Evolutionary conservation across 2,888 invertebrate genomes (phyloP).

Genomic region (Kryphioiulus occultus): DNA sequence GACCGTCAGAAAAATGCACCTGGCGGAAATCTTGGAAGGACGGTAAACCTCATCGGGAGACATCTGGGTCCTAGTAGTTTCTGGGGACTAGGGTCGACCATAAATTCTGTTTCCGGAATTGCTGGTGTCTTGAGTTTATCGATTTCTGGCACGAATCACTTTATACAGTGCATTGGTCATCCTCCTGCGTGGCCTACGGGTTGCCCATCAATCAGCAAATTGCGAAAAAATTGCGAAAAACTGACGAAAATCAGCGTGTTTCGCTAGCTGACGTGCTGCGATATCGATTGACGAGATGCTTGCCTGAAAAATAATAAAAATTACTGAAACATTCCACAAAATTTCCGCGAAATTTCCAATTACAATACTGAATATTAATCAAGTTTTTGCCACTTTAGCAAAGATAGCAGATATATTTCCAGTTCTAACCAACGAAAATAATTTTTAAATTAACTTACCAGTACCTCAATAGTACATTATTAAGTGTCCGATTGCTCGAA

Average conservation of each 20-base stretch:
- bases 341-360: no score
- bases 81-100: not conserved
- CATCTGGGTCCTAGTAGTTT: not conserved
- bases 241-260: not conserved
- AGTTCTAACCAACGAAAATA: no score
- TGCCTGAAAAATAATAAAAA: not conserved
- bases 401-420: no score
- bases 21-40: not conserved
- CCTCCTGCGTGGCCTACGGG: not conserved
- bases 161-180: not conserved
- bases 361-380: no score
- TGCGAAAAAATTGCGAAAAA: not conserved
- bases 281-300: not conserved
- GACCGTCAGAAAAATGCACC: slow-evolving; percentile 67
- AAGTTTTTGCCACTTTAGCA: no score
- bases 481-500: no score
- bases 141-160: not conserved
- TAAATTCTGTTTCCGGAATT: not conserved
- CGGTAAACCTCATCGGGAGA: slow-evolving; percentile 31
- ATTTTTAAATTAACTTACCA: no score
- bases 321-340: not conserved
- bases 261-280: not conserved
- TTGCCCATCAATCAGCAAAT: not conserved
- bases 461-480: no score
- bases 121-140: not conserved